Base-by-base conservation (phyloP, 2,113 vertebrate species). In the Osmerus eperlanus region DNA sequence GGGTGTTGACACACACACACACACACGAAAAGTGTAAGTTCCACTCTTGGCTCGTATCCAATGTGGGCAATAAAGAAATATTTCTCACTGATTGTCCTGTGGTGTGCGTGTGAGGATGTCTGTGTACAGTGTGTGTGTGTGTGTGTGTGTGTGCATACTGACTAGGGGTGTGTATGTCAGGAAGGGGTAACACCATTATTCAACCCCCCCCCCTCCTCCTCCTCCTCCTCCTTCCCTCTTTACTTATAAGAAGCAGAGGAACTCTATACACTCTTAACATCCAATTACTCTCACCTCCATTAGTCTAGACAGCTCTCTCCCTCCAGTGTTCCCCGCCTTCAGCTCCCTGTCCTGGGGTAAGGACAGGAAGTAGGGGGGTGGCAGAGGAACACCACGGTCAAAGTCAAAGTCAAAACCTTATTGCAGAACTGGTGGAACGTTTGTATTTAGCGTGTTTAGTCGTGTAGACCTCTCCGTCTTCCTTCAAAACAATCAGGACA, bases 181-280 rank as follows among this genome's bases (percentile, higher is more conserved):
- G 36, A 73, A 61, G 76, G 61, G 68, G 19, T 8, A 32, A 74
- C 65, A 23, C 41, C 68, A 47, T 72, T 47, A 54, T 77, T 83
- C 63, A 82, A 69, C 75, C 69, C 41, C 59, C n/a, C 69, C 21
- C 16, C 59, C 68, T n/a, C 15, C 41, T 1, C 3, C 56, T 8
- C 36, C 52, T 74, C 68, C 60, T 71, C 71, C 58, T 6, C 56
- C 23, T 16, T 12, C 7, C 19, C 69, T 59, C 77, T 28, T 28
- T 28, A 28, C 74, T 78, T 78, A 85, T 81, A 80, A 84, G 76
- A 83, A 41, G 65, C 18, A 55, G 61, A 72, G 85, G 74, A 84
- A 87, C 70, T 74, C 41, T 78, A 90, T 73, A 86, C 74, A 67
- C 62, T 59, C 73, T 18, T 56, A 75, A 82, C 77, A 73, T 84